Conservation (phyloP, 2,797 vertebrate genomes). For the Phrynocephalus guinanensis region DNA sequence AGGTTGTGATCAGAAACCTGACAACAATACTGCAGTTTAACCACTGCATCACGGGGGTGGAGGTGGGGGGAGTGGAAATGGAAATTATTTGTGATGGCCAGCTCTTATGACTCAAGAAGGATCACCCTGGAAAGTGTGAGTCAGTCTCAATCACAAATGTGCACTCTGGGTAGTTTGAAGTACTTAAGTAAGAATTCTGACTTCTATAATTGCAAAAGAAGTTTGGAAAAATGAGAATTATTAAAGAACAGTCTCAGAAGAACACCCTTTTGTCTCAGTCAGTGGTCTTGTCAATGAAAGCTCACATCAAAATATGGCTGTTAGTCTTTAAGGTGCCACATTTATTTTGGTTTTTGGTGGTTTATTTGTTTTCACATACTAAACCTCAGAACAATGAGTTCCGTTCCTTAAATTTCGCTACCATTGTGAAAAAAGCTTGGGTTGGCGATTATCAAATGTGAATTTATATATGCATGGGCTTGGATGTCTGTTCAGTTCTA, state of each 20-base stretch:
- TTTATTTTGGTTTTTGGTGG: background rate
- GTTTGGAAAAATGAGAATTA: background rate
- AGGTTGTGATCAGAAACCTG: no score
- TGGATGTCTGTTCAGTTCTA: background rate
- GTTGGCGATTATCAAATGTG: background rate
- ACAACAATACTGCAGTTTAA: no score
- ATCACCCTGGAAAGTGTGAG: background rate
- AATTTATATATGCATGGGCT: background rate
- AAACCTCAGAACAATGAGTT: no score
- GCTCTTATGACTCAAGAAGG: background rate
- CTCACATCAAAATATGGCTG: no score
- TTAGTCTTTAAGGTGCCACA: background rate
- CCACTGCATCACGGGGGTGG: no score
- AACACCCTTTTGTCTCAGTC: no score
- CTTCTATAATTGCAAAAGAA: background rate
- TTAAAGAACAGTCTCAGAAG: no score
- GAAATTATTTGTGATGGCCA: background rate
- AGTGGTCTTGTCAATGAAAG: no score
- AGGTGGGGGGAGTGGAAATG: no score
- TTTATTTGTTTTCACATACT: no score
- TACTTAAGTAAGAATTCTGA: background rate
- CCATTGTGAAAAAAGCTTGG: background rate
- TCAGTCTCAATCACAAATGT: background rate
- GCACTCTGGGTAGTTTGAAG: background rate
- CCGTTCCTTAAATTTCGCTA: background rate